These are phyloP conservation scores for Tautogolabrus adspersus DNA, from an alignment of 2,113 vertebrate species.

Conservation along the genomic window DNA sequence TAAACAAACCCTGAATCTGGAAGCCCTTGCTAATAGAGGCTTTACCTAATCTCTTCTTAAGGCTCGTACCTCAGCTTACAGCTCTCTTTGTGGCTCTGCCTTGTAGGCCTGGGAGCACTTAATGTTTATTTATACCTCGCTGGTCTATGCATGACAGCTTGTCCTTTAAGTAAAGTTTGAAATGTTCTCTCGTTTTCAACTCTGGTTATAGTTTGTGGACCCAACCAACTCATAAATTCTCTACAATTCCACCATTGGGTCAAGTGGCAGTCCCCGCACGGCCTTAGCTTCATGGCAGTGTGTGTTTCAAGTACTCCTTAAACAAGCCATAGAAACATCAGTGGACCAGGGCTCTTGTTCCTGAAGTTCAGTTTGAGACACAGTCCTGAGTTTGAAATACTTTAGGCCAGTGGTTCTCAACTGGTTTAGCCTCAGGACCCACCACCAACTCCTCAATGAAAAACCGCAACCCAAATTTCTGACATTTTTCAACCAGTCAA, in stretches of 20 bases:
- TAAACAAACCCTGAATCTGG: slow-evolving; percentile 80
- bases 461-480: too few species aligned
- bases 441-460: too few species aligned
- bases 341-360: not conserved
- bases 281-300: not conserved
- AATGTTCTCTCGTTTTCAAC: slow-evolving; percentile 7
- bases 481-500: too few species aligned
- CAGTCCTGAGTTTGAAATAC: slow-evolving; percentile 6
- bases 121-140: slow-evolving; percentile 84
- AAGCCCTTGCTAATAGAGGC: slow-evolving; percentile 85
- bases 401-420: too few species aligned
- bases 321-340: not conserved
- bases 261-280: not conserved
- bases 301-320: not conserved
- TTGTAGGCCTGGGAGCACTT: slow-evolving; percentile 73
- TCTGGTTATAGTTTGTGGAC: slow-evolving; percentile 5
- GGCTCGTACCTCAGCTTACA: slow-evolving; percentile 79
- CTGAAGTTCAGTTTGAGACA: not conserved
- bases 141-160: slow-evolving; percentile 65
- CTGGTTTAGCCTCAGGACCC: too few species aligned
- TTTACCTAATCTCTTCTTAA: slow-evolving; percentile 86
- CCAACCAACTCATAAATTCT: not conserved
- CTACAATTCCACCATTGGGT: not conserved
- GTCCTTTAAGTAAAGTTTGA: slow-evolving; percentile 52
- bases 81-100: slow-evolving; percentile 68